These are phyloP conservation scores for Propsilocerus akamusi DNA, from an alignment of 1,140 invertebrate species.

Conservation along the genomic window DNA sequence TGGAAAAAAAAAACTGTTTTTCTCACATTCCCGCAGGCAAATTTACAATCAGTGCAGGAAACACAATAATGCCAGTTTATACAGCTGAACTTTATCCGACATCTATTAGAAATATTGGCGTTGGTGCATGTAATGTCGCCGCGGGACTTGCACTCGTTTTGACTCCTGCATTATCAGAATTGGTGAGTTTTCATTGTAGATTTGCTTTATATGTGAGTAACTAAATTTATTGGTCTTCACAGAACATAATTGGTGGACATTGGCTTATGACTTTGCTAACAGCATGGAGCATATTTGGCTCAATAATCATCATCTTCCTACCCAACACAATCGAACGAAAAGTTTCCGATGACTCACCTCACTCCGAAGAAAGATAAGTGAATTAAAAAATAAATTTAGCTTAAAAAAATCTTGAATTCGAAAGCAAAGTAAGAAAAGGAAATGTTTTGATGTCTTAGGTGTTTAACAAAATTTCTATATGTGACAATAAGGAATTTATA, in stretches of 20 bases:
- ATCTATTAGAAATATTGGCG: constrained; percentile 48
- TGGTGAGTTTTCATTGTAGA: constrained; percentile 25
- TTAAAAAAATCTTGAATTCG: neutral
- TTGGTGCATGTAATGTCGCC: constrained; percentile 47
- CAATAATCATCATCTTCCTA: constrained; percentile 23
- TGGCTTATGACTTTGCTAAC: constrained; percentile 26
- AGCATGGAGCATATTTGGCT: constrained; percentile 24
- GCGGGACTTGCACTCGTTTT: constrained; percentile 47
- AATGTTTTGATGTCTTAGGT: neutral
- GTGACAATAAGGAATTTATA: too few relatives aligned
- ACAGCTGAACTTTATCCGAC: constrained; percentile 57
- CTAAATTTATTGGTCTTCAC: constrained; percentile 6
- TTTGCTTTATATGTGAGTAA: neutral
- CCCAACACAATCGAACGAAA: constrained; percentile 17
- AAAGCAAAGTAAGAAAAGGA: neutral
- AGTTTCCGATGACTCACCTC: neutral
- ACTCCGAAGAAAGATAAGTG: constrained; percentile 10
- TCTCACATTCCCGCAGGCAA: constrained; percentile 24
- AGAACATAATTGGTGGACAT: constrained; percentile 24
- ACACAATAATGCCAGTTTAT: constrained; percentile 51
- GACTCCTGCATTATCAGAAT: constrained; percentile 50
- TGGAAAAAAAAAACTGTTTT: neutral
- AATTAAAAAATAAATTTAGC: constrained; percentile 2
- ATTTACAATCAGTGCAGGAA: constrained; percentile 46
- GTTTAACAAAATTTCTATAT: too few relatives aligned